Base-by-base conservation (phyloP, 1,140 invertebrate species). In the Monomorium pharaonis region DNA sequence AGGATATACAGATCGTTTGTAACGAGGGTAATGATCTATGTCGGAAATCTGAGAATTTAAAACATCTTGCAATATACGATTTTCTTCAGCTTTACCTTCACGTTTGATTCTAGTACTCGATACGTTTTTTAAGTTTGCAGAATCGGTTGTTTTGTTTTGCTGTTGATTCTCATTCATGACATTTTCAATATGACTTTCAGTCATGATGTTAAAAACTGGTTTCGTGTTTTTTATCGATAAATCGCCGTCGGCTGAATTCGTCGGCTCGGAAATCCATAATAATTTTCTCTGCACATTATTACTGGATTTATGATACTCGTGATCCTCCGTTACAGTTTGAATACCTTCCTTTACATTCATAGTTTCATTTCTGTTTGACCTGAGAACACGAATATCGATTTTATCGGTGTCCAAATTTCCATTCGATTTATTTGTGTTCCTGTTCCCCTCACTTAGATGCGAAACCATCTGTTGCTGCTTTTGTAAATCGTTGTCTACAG, bases 361-460 rank as follows among this genome's bases (percentile, higher is more conserved):
- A 81, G 75, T 85, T 62, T 85, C 84, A 69, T 85, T 85, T 84
- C 76, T 62, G 62, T 72, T 67, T 65, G 63, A 85, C 42, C 37
- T 51, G 67, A 49, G n/a, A 51, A 24, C 49, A 30, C 37, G 67
- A 83, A 74, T 74, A 74, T 83, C 37, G 67, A 74, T 72, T 60
- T 27, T 12, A 12, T 21, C 51, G 67, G 4, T 72, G 16, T 44
- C 67, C 54, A 42, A 83, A 83, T 83, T 83, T 83, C 78, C 67
- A 83, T 83, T 60, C 51, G 51, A 83, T 74, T 83, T 72, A 83
- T 83, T 83, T 58, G 51, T 67, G 6, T 24, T n/a, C 1, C 67
- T 21, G 27, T 47, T 72, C 37, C 5, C 33, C 21, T 24, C 67
- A 16, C 27, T 72, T 44, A 47, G 4, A 49, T 37, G 27, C 24